Evolutionary conservation across 2,113 vertebrate species (phyloP).

Genomic region (Holacanthus passer): DNA sequence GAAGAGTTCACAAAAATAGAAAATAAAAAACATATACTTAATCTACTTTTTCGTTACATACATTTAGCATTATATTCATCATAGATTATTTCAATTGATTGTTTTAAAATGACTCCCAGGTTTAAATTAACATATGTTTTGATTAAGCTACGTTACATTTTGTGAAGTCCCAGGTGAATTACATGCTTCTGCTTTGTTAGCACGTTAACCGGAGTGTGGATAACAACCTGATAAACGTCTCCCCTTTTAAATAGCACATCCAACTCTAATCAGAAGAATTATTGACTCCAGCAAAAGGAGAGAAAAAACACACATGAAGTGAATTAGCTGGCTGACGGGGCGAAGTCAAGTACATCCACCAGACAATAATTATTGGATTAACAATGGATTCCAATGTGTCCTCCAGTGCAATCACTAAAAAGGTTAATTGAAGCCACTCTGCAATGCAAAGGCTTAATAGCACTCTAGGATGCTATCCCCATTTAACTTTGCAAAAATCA

Average conservation of each 20-base stretch:
- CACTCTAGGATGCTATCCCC: conserved; percentile 45
- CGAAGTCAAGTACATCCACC: conserved; percentile 65
- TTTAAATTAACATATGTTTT: neutral
- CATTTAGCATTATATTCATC: neutral
- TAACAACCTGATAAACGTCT: conserved; percentile 43
- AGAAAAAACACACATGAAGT: conserved; percentile 38
- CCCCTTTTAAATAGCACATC: conserved; percentile 46
- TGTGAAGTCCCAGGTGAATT: neutral
- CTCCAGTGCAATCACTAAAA: conserved; percentile 67
- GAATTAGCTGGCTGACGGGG: conserved; percentile 59
- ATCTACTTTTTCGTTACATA: neutral
- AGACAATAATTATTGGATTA: conserved; percentile 79
- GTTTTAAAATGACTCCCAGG: neutral
- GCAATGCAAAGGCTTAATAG: conserved; percentile 67
- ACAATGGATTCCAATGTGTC: conserved; percentile 59
- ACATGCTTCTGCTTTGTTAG: neutral
- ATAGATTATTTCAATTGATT: neutral
- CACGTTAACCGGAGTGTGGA: conserved; percentile 24
- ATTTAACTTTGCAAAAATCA: conserved; percentile 56
- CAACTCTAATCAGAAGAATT: conserved; percentile 62
- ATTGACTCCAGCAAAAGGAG: conserved; percentile 66
- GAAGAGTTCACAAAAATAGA: neutral
- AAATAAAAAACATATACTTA: too few species aligned
- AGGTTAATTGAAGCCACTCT: conserved; percentile 76
- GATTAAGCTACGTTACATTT: conserved; percentile 4